A percentile compares a stretch with the other conserved stretches of the same genome.
These are phyloP conservation scores for Drosophila mimica DNA, from an alignment of 2,888 invertebrate genomes.

Conservation along the genomic window DNA sequence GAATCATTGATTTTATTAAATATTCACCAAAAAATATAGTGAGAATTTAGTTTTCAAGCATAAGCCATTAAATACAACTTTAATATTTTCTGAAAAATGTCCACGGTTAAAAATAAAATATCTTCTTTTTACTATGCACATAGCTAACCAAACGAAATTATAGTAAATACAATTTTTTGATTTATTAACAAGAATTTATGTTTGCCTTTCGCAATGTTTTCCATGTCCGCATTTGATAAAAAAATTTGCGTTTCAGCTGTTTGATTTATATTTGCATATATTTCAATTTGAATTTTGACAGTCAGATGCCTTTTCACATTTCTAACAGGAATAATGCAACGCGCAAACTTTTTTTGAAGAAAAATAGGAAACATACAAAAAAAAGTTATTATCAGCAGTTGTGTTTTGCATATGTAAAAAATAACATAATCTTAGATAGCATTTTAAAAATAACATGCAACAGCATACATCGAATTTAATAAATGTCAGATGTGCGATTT, in stretches of 20 bases:
- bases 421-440: background rate
- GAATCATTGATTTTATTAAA: background rate
- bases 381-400: slow-evolving; percentile 4
- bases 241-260: background rate
- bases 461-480: background rate
- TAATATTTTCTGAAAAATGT: no score
- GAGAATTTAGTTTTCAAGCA: background rate
- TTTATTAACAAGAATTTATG: background rate
- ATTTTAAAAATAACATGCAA: background rate
- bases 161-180: background rate
- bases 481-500: background rate
- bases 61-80: background rate
- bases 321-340: background rate
- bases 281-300: slow-evolving; percentile 10
- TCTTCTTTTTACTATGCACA: background rate
- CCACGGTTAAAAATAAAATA: no score
- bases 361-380: background rate
- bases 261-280: slow-evolving; percentile 18
- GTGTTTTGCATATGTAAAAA: background rate
- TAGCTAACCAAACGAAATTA: background rate
- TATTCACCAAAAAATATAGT: background rate
- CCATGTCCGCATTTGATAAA: background rate
- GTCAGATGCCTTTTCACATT: slow-evolving; percentile 3
- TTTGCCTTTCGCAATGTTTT: background rate
- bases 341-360: background rate